A percentile compares a stretch with the other conserved stretches of the same genome.
phyloP scores from a whole-genome alignment of 2,113 vertebrate genomes.

The Psephotus haematonotus region DNA sequence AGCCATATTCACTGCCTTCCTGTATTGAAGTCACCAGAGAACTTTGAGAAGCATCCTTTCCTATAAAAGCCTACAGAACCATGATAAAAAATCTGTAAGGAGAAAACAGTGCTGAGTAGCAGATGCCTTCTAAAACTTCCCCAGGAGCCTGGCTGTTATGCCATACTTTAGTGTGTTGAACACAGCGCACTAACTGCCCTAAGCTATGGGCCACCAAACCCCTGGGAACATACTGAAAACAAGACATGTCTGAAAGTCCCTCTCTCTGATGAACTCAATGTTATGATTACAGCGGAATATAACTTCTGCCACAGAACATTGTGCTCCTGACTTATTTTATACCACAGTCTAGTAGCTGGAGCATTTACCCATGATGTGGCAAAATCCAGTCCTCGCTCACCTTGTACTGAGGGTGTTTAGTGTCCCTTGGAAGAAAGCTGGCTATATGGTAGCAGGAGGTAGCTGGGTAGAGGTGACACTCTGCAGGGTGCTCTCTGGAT shows the following conservation, averaged over 20 bases:
- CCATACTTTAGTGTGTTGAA: not conserved
- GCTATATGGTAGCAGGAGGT: not conserved
- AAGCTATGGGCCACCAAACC: not conserved
- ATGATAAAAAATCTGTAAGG: not conserved
- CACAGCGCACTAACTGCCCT: not conserved
- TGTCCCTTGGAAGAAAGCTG: not conserved
- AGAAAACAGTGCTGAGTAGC: not conserved
- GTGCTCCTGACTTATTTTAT: not conserved
- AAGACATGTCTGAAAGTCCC: not conserved
- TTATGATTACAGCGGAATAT: not conserved
- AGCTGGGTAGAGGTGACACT: not conserved
- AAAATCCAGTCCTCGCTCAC: not conserved
- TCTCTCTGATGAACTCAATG: rapidly evolving
- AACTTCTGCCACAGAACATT: not conserved
- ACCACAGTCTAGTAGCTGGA: not conserved
- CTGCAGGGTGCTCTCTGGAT: not conserved
- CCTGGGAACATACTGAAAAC: not conserved
- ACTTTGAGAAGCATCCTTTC: not conserved
- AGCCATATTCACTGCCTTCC: not conserved
- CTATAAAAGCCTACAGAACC: not conserved
- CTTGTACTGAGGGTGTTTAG: rapidly evolving
- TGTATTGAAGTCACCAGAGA: not conserved
- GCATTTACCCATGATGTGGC: not conserved
- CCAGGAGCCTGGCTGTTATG: not conserved
- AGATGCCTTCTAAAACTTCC: not conserved